A percentile compares a stretch with the other conserved stretches of the same genome.
Evolutionary conservation across 2,888 invertebrate genomes (phyloP).

Genomic region (Carabus problematicus): DNA sequence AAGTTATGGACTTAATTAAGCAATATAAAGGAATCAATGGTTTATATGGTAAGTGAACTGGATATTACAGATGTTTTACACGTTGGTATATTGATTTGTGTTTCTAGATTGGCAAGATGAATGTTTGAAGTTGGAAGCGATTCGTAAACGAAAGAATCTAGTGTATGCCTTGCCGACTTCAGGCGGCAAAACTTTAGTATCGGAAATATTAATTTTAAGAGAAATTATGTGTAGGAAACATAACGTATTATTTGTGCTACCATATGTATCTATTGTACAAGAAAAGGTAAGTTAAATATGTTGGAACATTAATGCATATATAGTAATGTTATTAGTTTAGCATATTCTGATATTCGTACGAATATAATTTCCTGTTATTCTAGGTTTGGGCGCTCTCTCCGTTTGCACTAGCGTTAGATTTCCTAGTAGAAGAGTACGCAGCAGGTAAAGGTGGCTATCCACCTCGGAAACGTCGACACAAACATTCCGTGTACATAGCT

Average conservation of each 20-base stretch:
- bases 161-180: conserved; percentile 95
- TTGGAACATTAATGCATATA: too few relatives aligned
- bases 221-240: conserved; percentile 81
- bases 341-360: conserved; percentile 29
- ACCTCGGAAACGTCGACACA: conserved; percentile 74
- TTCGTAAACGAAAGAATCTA: conserved; percentile 77
- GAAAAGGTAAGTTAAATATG: too few relatives aligned
- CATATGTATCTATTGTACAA: conserved; percentile 96
- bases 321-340: too few relatives aligned
- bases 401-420: conserved; percentile 86
- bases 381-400: conserved; percentile 84
- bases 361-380: conserved; percentile 42
- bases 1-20: conserved; percentile 74
- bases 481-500: conserved; percentile 84
- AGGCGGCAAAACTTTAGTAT: conserved; percentile 96
- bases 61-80: background rate
- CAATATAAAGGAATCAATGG: conserved; percentile 78
- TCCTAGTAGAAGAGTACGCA: conserved; percentile 95
- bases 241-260: conserved; percentile 89
- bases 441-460: conserved; percentile 87
- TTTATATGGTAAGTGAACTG: conserved; percentile 75
- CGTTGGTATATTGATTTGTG: background rate
- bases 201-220: conserved; percentile 90
- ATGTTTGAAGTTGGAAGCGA: conserved; percentile 81
- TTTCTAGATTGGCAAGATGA: conserved; percentile 92